Base-by-base conservation (phyloP, 2,113 vertebrate species). In the Mionectes macconnelli region DNA sequence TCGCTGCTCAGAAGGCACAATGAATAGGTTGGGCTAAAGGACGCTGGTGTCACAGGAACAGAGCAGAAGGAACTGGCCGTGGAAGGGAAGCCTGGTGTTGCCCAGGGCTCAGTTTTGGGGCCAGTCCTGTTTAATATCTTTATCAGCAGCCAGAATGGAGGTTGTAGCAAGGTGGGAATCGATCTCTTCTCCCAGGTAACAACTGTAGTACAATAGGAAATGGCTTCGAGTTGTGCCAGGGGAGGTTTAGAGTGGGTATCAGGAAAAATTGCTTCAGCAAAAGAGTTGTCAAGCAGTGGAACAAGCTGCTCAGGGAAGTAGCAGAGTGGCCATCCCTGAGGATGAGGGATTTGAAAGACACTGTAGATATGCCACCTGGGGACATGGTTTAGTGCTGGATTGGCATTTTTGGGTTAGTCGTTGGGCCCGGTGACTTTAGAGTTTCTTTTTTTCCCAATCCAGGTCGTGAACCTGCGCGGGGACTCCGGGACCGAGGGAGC, bases 51-150 rank as follows among this genome's bases (percentile, higher is more conserved):
- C 18, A 50, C 14, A 39, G 27, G 14, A 75, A n/a, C 10, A 20
- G 22, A 31, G 44, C 27, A 62, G 70, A 44, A 70, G 2, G 28
- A 44, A 30, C 8, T 9, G 59, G 23, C 9, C 27, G 1, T 2
- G 40, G 40, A 42, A 28, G 24, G 21, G 35, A 49, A 17, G 33
- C 28, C 18, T 35, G 47, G 30, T 47, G 21, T 4, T 42, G 10
- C 22, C 9, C 8, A 23, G 0, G 0, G 21, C 30, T 53, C n/a
- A 40, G 24, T 37, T n/a, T 13, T 47, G 55, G 3, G 31, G 22
- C 40, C 68, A 80, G 18, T 12, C 47, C 35, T 21, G 8, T 62
- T 60, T 28, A 12, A 2, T 10, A 28, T 9, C 8, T 45, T 35
- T 21, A 68, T 4, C 5, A 28, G 25, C 27, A 49, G 14, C 62